These are phyloP conservation scores for Drosophila prolongata DNA, from an alignment of 2,888 invertebrate genomes.

Conservation along the genomic window DNA sequence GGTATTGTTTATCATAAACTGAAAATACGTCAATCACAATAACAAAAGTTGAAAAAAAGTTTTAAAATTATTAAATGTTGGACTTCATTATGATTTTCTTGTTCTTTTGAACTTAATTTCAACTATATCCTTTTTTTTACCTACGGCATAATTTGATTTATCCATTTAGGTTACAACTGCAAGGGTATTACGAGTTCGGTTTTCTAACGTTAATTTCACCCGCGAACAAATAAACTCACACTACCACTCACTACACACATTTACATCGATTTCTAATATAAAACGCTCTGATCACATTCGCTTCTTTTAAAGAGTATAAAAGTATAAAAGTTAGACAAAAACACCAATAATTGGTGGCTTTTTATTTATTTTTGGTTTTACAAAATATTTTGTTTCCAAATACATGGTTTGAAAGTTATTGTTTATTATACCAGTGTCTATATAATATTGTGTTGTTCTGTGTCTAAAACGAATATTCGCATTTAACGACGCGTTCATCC, in stretches of 20 bases:
- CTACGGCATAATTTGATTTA: too few relatives aligned
- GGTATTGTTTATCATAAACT: too few relatives aligned
- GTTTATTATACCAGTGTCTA: slow-evolving; percentile 29
- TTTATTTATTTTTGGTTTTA: slow-evolving; percentile 31
- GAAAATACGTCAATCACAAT: too few relatives aligned
- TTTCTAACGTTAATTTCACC: too few relatives aligned
- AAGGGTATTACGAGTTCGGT: too few relatives aligned
- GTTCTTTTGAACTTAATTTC: too few relatives aligned
- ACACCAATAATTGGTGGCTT: neutral
- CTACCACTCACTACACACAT: neutral
- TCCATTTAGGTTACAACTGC: too few relatives aligned
- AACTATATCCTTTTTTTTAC: too few relatives aligned
- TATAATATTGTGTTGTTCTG: slow-evolving; percentile 52
- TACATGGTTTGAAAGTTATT: slow-evolving; percentile 53
- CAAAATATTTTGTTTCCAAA: slow-evolving; percentile 32
- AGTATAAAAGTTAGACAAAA: neutral
- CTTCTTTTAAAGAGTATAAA: neutral
- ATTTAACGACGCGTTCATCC: slow-evolving; percentile 39
- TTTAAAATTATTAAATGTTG: too few relatives aligned
- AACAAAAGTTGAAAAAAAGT: too few relatives aligned
- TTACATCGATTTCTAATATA: neutral
- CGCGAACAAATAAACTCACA: neutral
- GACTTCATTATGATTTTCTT: too few relatives aligned
- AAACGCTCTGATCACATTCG: neutral
- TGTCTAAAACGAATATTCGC: slow-evolving; percentile 47